phyloP scores from a whole-genome alignment of 2,888 invertebrate species.

The Drepanosiphum platanoidis region DNA sequence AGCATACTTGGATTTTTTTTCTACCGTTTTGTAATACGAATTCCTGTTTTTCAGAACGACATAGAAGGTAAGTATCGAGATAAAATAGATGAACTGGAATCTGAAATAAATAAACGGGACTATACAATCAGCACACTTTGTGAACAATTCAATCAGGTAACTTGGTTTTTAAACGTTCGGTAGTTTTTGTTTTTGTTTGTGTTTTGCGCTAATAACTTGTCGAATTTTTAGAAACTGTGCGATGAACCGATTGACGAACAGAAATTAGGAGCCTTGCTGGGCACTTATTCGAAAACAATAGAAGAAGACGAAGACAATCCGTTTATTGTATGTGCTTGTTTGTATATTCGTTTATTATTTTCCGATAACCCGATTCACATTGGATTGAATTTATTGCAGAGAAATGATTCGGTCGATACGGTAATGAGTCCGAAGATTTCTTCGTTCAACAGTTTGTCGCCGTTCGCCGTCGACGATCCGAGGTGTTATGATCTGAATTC shows the following conservation, averaged over 20 bases:
- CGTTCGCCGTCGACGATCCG: constrained; percentile 17
- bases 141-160: constrained; percentile 60
- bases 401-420: constrained; percentile 76
- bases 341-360: background rate
- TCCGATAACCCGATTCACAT: background rate
- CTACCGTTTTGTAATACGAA: background rate
- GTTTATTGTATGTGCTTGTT: constrained; percentile 25
- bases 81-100: constrained; percentile 65
- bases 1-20: too few relatives aligned
- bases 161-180: background rate
- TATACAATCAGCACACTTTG: constrained; percentile 81
- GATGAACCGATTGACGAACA: constrained; percentile 39
- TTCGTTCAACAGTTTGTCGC: constrained; percentile 41
- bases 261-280: constrained; percentile 49
- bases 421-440: constrained; percentile 66
- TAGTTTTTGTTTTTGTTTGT: background rate
- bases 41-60: constrained; percentile 67
- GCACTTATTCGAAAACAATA: constrained; percentile 34
- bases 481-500: background rate
- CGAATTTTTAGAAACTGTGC: constrained; percentile 33
- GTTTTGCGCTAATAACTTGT: too few relatives aligned
- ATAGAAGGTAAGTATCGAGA: constrained; percentile 68
- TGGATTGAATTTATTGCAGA: constrained; percentile 68
- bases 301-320: constrained; percentile 53
- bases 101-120: constrained; percentile 83